Base-by-base conservation (phyloP, 2,113 vertebrate genomes). In the Lepidothrix coronata region DNA sequence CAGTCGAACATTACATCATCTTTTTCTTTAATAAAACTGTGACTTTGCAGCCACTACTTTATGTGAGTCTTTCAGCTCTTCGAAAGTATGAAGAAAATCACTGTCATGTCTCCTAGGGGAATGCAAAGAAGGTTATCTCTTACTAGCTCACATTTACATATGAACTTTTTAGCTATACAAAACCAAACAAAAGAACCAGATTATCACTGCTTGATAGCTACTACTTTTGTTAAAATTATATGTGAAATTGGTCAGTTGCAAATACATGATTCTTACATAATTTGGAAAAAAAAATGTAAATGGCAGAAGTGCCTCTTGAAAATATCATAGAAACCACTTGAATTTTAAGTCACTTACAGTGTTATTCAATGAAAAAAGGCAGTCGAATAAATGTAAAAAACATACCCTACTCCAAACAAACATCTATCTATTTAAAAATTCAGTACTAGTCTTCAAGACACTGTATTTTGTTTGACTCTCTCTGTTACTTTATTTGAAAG, bases 321-420 rank as follows among this genome's bases (percentile, higher is more conserved):
- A 92, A 49, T 44, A 65, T 62, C 54, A 59, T 5, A 70, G 80
- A 93, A 89, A 70, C 21, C 62, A 79, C 43, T 88, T 83, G 27
- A 91, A 93, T 79, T 91, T 93, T 73, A 91, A 93, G 54, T 73
- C 91, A 88, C 41, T 93, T 82, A 52, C 5, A 33, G 41, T 27
- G 52, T 25, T 74, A 14, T 70, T 87, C 70, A 78, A 41, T 68
- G 31, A 85, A 75, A 76, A 91, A 84, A 55, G 24, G 28, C 78
- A 87, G 44, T 41, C 49, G 82, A 75, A 22, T 58, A 58, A 70
- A 79, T 43, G 14, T 25, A 83, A 95, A 88, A 87, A 80, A 28
- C 15, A 19, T 13, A 44, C 7, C 44, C 37, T 73, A 39, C 49
- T 93, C 51, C 79, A 89, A 48, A 9, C 39, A 85, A 76, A 83